Evolutionary conservation across 2,888 invertebrate genomes (phyloP), one percentile per base, ranked within the genome.

Genomic region (Meloe dianella): DNA sequence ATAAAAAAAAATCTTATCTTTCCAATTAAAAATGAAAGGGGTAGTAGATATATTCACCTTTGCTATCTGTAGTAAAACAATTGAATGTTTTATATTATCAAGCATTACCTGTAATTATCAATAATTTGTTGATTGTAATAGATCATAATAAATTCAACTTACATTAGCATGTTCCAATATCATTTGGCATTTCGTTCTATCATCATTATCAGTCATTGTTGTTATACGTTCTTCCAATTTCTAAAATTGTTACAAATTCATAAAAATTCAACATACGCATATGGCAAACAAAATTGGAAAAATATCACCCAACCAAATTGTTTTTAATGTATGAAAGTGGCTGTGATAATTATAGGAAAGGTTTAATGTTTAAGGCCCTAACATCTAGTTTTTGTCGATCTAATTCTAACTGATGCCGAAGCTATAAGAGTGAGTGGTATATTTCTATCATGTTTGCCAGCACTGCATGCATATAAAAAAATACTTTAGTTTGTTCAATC

Each of bases 71-170:
- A 98, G 89, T 80, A 97, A 91, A 73, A 98, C 97, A 85, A 98
- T 98, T 79, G 97, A 95, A 88, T 98, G 98, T 86, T 98, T 98
- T 74, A 98, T 94, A 78, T 97, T 94, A 86, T 98, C 97, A 84
- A 98, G 89, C 92, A 98, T 95, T 70, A 90, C 91, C 92, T 96
- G 87, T 69, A 87, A 61, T 20, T 22, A 14, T 22, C 47, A 24
- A 63, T 57, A 24, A 32, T 20, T 17, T 41, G 22, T 35, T 22
- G 38, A 62, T 51, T 20, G 22, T 47, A 14, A n/a, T 1, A n/a
- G 22, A 12, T n/a, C 27, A 27, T 14, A n/a, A 59, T 58, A 27
- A 51, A 12, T 5, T 14, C 8, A 38, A 88, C 91, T 90, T 84
- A 92, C 92, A 85, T 92, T 92, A 72, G 92, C 90, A 81, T 92